Base-by-base conservation (phyloP, 2,797 vertebrate species). In the Chloroceryle amazona region DNA sequence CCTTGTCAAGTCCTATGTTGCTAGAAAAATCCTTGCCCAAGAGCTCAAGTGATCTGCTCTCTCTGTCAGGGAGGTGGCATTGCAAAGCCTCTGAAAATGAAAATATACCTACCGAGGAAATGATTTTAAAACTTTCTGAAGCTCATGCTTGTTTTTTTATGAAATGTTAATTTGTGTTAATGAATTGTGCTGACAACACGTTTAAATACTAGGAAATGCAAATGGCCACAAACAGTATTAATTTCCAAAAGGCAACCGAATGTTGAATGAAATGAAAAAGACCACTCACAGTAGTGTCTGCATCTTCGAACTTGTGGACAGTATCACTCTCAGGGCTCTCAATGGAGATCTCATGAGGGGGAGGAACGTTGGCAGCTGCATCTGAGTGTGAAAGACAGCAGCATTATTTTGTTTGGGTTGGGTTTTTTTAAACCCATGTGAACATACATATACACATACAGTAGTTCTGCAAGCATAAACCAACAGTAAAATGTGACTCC, bases 221-320 rank as follows among this genome's bases (percentile, higher is more conserved):
- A 90, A 63, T 49, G 10, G 65, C 20, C 21, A 37, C 29, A 35
- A 71, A 60, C 1, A 35, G 4, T 3, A 46, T 35, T 9, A 58
- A 58, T 9, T 44, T 41, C 44, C 51, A 21, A 58, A 39, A 63
- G 28, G 21, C 20, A 86, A 47, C 2, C 74, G 37, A 74, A 81
- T 19, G n/a, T 14, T 82, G 70, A 88, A 68, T 2, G 7, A 52
- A 81, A 71, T 31, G 3, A 28, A 52, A 46, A 61, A 46, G 18
- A 25, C 18, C 63, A 96, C 98, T 99, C 94, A 99, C 99, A 51
- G 88, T 96, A 79, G 97, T 98, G 70, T 98, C 97, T 25, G 57
- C 26, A 25, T 97, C 81, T 14, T 98, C 91, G 3, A 67, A 41
- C 54, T 96, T 90, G 8, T 85, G 96, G 75, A 98, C 65, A 28